Conservation (phyloP, 2,888 invertebrate genomes). For the Parelbella ahira region DNA sequence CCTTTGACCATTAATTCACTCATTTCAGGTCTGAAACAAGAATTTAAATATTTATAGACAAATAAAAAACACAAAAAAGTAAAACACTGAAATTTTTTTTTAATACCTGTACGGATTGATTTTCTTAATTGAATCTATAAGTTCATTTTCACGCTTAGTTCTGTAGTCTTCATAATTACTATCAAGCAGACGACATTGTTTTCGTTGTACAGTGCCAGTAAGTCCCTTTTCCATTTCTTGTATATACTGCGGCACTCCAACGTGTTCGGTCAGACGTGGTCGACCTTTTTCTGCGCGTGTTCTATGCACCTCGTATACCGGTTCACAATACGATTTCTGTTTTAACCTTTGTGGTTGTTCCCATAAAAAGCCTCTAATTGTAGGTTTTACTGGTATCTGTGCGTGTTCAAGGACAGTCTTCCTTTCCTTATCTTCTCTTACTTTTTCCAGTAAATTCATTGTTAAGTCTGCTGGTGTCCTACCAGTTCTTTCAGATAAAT, state of each 20-base stretch:
- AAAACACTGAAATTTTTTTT: no score
- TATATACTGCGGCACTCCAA: conserved; percentile 55
- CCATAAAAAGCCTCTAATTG: conserved; percentile 50
- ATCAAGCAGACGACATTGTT: conserved; percentile 40
- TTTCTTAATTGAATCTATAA: conserved; percentile 46
- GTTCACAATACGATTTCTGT: conserved; percentile 50
- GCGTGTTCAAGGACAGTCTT: conserved; percentile 58
- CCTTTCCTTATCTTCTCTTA: conserved; percentile 55
- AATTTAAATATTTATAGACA: conserved; percentile 1
- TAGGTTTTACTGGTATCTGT: conserved; percentile 48
- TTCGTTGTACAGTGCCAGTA: conserved; percentile 42
- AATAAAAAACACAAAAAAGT: not conserved
- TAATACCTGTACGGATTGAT: conserved; percentile 59
- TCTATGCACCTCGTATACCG: conserved; percentile 57
- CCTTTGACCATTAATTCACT: conserved; percentile 54
- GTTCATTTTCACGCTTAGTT: conserved; percentile 45
- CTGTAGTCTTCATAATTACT: conserved; percentile 49
- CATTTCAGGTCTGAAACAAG: conserved; percentile 50
- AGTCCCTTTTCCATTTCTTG: conserved; percentile 55
- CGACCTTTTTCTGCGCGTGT: conserved; percentile 53
- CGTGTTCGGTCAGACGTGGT: conserved; percentile 53
- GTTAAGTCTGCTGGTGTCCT: conserved; percentile 53
- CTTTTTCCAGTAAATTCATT: conserved; percentile 56
- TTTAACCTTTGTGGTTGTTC: conserved; percentile 52
- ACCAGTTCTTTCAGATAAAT: conserved; percentile 41